Base-by-base conservation (phyloP, 2,797 vertebrate species). In the Platalea minor region DNA sequence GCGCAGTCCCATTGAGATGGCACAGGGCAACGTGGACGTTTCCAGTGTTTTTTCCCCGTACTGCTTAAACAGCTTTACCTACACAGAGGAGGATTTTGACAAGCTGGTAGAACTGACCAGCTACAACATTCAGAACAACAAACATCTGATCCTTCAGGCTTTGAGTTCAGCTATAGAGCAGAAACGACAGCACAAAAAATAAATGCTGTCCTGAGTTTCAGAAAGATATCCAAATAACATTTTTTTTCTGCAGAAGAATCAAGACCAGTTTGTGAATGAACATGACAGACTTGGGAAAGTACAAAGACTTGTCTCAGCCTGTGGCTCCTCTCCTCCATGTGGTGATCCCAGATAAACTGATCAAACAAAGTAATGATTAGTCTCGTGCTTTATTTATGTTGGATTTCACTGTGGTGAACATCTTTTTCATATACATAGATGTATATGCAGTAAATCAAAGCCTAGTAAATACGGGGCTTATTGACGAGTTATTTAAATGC, bases 121-220 rank as follows among this genome's bases (percentile, higher is more conserved):
- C 90, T 99, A 99, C 87, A 99, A 99, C 93, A 96, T 99, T 68
- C 88, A 94, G 76, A 99, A 99, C 95, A 99, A 98, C 94, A 95
- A 97, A 41, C 94, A 98, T 24, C 73, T 82, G 46, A 98, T 99
- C 65, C 87, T 98, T 21, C 93, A 97, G 64, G 98, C 97, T 41
- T 65, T 99, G 78, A 89, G 56, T 33, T 96, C 92, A 89, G 98
- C 95, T 1, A 35, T 98, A 81, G 92, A 98, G 68, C 98, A 88
- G 93, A 98, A 97, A 96, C 96, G 37, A 84, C 85, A 63, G 17
- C 63, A 29, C 25, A 97, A 69, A 72, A 96, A 77, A 59, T 95
- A 75, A 90, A 79, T 5, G 6, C 20, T 29, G 0, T 9, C 24
- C 50, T 72, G 81, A 85, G 17, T n/a, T 76, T 77, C 72, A 81